Conservation (phyloP, 2,797 vertebrate species). For the Glyptemys insculpta region DNA sequence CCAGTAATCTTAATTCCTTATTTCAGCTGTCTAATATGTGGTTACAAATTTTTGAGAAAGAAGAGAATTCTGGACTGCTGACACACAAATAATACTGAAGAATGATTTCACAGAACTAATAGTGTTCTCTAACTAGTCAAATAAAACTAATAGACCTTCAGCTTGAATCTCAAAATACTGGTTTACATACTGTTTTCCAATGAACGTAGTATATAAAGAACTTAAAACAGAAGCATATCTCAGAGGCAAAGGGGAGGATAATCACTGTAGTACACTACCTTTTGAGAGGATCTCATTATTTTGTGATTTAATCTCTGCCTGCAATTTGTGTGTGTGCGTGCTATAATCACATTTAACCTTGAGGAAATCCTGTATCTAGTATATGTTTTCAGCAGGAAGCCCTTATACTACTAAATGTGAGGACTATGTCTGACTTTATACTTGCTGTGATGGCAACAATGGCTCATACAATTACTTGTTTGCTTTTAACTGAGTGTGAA, state of each 20-base stretch:
- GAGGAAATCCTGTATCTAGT: slow-evolving; percentile 63
- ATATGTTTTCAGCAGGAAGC: slow-evolving; percentile 58
- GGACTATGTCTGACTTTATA: slow-evolving; percentile 60
- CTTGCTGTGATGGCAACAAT: slow-evolving; percentile 58
- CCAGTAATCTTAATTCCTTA: slow-evolving; percentile 41
- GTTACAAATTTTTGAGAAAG: neutral
- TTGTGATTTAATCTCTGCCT: slow-evolving; percentile 64
- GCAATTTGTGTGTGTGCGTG: slow-evolving; percentile 32
- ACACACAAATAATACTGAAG: slow-evolving; percentile 40
- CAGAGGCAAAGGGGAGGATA: slow-evolving; percentile 40
- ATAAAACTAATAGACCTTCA: slow-evolving; percentile 41
- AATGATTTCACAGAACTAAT: slow-evolving; percentile 17
- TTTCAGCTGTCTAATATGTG: slow-evolving; percentile 38
- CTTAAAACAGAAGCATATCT: slow-evolving; percentile 50
- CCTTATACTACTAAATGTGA: slow-evolving; percentile 53
- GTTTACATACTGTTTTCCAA: slow-evolving; percentile 50
- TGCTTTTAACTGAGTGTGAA: slow-evolving; percentile 53
- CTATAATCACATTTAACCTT: slow-evolving; percentile 72
- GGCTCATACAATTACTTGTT: slow-evolving; percentile 54
- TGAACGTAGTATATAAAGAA: slow-evolving; percentile 17
- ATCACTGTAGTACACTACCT: slow-evolving; percentile 39
- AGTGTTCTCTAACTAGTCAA: slow-evolving; percentile 36
- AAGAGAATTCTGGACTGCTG: slow-evolving; percentile 36
- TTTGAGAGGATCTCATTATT: slow-evolving; percentile 59
- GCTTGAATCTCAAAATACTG: slow-evolving; percentile 34